Percentiles rank a stretch among this genome's conserved stretches.
Conservation (phyloP, 2,888 invertebrate genomes). For the Sphecodes monilicornis region DNA sequence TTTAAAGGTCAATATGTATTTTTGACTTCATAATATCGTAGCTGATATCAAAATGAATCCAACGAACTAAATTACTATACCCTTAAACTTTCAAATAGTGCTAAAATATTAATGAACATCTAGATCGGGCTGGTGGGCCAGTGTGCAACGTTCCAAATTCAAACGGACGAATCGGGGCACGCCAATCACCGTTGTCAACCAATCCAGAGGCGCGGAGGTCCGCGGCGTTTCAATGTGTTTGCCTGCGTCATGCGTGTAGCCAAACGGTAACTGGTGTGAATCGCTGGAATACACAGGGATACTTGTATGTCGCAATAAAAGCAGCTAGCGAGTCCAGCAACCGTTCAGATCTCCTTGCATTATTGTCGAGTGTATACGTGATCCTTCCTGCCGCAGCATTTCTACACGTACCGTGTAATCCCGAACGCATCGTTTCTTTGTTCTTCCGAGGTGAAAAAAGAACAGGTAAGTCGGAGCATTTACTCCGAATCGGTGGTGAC, state of each 20-base stretch:
- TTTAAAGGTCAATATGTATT: no score
- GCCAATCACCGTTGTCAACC: slow-evolving; percentile 9
- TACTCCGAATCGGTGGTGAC: neutral
- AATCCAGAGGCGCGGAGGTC: slow-evolving; percentile 27
- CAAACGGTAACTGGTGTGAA: slow-evolving; percentile 53
- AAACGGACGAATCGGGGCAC: slow-evolving; percentile 58
- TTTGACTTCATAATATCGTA: no score
- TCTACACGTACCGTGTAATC: slow-evolving; percentile 7
- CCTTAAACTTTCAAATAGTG: no score
- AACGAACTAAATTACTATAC: no score
- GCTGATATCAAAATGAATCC: no score
- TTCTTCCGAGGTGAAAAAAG: slow-evolving; percentile 27
- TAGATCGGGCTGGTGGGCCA: no score
- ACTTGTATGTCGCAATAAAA: slow-evolving; percentile 75
- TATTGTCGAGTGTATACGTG: slow-evolving; percentile 52
- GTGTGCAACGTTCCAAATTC: slow-evolving; percentile 55
- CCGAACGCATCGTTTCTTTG: slow-evolving; percentile 30
- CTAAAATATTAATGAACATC: no score
- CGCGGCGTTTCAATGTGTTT: neutral
- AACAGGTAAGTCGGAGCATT: slow-evolving; percentile 48
- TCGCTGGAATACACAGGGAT: slow-evolving; percentile 58
- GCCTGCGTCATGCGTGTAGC: slow-evolving; percentile 38
- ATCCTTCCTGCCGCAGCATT: slow-evolving; percentile 35
- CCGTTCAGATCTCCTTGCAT: slow-evolving; percentile 69
- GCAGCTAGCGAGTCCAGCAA: slow-evolving; percentile 71